Evolutionary conservation across 2,797 vertebrate genomes (phyloP).

Genomic region (Gambusia yucatana): DNA sequence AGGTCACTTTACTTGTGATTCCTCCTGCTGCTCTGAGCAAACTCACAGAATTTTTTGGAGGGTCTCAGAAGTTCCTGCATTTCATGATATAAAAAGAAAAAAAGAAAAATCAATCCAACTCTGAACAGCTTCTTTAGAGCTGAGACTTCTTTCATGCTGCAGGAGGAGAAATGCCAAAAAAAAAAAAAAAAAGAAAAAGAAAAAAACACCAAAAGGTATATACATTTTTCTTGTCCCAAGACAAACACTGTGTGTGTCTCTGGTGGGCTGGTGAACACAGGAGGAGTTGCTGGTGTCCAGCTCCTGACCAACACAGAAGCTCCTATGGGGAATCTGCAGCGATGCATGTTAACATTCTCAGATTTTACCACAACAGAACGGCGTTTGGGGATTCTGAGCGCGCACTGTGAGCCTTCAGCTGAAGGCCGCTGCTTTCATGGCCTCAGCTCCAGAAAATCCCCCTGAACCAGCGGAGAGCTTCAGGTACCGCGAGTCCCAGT

Average conservation of each 20-base stretch:
- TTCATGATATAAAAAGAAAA: slow-evolving; percentile 13
- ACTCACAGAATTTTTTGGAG: slow-evolving; percentile 1
- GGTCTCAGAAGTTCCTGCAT: slow-evolving; percentile 18
- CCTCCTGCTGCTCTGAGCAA: slow-evolving; percentile 16
- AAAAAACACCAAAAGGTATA: neutral
- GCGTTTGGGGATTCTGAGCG: slow-evolving; percentile 51
- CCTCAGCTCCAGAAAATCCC: slow-evolving; percentile 60
- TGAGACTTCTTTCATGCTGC: neutral
- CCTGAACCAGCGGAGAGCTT: slow-evolving; percentile 42
- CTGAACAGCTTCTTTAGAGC: slow-evolving; percentile 7
- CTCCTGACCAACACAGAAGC: slow-evolving; percentile 18
- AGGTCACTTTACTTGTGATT: neutral
- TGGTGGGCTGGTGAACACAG: slow-evolving; percentile 5
- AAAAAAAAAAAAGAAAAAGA: neutral
- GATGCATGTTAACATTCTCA: slow-evolving; percentile 41
- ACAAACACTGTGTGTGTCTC: neutral
- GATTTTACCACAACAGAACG: neutral
- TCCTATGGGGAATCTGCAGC: slow-evolving; percentile 13
- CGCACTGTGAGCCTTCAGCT: slow-evolving; percentile 33
- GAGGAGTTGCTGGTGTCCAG: slow-evolving; percentile 16
- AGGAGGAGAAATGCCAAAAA: neutral
- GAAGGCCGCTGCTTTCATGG: slow-evolving; percentile 55
- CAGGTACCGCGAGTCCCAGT: slow-evolving; percentile 41
- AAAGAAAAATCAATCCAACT: slow-evolving; percentile 13
- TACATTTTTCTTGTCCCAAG: neutral